Evolutionary conservation across 2,113 vertebrate genomes (phyloP).

Genomic region (Thamnophis sirtalis): DNA sequence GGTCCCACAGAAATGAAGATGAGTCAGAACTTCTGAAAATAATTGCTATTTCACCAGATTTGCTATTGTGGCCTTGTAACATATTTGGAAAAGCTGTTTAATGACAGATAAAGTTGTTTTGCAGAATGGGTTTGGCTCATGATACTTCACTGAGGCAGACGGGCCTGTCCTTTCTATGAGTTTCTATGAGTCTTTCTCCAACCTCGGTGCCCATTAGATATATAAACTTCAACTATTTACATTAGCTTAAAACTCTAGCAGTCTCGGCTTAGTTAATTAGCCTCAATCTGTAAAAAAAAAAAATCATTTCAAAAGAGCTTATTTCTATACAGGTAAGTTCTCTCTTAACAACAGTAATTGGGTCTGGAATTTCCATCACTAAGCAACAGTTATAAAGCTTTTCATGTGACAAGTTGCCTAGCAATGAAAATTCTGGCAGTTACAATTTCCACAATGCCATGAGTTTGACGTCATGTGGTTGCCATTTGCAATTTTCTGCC

Average conservation of each 20-base stretch:
- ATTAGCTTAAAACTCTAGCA: neutral
- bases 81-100: neutral
- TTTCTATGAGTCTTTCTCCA: neutral
- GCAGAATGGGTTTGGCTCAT: neutral
- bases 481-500: neutral
- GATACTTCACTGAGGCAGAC: neutral
- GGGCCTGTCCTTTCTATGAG: neutral
- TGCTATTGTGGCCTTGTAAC: neutral
- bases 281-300: neutral
- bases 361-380: neutral
- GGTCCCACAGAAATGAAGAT: neutral
- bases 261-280: neutral
- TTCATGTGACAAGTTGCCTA: neutral
- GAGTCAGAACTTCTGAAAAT: neutral
- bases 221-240: neutral
- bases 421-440: neutral
- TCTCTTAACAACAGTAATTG: neutral
- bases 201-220: neutral
- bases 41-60: neutral
- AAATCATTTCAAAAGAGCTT: neutral
- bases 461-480: neutral
- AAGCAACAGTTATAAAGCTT: neutral
- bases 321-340: neutral
- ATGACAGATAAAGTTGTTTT: neutral
- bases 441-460: neutral